These are phyloP conservation scores for Antechinus flavipes DNA, from an alignment of 2,113 vertebrate genomes.

Conservation along the genomic window DNA sequence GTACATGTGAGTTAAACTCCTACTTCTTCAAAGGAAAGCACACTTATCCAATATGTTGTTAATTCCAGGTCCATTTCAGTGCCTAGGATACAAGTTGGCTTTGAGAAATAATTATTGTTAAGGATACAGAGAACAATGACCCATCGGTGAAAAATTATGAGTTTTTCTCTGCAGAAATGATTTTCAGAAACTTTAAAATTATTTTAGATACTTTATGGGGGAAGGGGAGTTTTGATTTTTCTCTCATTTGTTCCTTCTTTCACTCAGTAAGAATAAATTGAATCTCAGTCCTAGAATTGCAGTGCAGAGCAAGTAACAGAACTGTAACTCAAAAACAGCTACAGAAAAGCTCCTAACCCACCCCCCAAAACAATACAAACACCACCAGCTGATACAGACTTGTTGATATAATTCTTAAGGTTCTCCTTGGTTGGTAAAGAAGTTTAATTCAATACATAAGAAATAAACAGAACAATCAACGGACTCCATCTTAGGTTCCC, in stretches of 20 bases:
- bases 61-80: not conserved
- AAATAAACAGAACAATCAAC: slow-evolving; percentile 29
- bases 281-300: slow-evolving; percentile 27
- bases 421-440: slow-evolving; percentile 31
- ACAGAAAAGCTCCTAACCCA: not conserved
- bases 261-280: slow-evolving; percentile 35
- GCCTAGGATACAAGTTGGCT: not conserved
- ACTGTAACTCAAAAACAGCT: slow-evolving; percentile 24
- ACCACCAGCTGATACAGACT: not conserved
- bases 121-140: not conserved
- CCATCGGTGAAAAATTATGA: not conserved
- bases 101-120: not conserved
- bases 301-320: not conserved
- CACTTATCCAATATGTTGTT: not conserved
- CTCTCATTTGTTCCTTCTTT: not conserved
- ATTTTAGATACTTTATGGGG: slow-evolving; percentile 25
- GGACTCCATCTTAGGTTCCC: not conserved
- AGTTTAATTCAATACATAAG: not conserved
- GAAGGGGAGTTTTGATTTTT: slow-evolving; percentile 9
- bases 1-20: not conserved
- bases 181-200: slow-evolving; percentile 34
- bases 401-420: not conserved
- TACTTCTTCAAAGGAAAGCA: not conserved
- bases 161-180: not conserved
- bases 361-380: not conserved